Percentiles rank a stretch among this genome's conserved stretches.
Evolutionary conservation across 2,113 vertebrate genomes (phyloP).

Genomic region (Actenoides lindsayi): DNA sequence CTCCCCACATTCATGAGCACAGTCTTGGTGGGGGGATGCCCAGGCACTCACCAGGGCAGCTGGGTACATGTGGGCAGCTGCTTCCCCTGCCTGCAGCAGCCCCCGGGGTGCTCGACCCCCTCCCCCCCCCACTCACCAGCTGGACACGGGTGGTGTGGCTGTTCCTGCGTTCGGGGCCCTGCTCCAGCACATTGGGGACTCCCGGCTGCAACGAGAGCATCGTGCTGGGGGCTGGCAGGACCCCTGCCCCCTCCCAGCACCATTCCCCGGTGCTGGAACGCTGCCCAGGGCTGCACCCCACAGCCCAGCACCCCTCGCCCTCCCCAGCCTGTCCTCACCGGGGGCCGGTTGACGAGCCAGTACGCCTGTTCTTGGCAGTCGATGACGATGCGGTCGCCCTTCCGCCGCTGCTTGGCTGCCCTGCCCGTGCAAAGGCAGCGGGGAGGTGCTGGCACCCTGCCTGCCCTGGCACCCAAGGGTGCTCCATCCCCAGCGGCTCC

Average conservation of each 20-base stretch:
- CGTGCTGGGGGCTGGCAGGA: neutral
- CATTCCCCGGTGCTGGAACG: neutral
- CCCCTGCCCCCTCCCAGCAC: no score
- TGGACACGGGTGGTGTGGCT: conserved; percentile 63
- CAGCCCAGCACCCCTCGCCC: neutral
- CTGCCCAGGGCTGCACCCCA: neutral
- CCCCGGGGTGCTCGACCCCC: neutral
- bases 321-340: conserved; percentile 71
- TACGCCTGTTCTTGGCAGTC: conserved; percentile 93
- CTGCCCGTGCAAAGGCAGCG: conserved; percentile 63
- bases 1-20: neutral
- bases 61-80: neutral
- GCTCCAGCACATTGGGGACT: conserved; percentile 79
- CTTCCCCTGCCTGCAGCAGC: accelerated
- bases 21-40: neutral
- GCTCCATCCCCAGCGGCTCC: neutral
- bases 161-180: conserved; percentile 81
- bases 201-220: conserved; percentile 76
- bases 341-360: conserved; percentile 94
- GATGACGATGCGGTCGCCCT: conserved; percentile 91
- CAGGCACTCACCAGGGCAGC: neutral
- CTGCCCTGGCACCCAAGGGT: neutral
- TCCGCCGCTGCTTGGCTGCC: conserved; percentile 90
- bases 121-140: conserved; percentile 74
- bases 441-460: neutral